Conservation (phyloP, 2,888 invertebrate genomes). For the Pristionchus arcanus region DNA sequence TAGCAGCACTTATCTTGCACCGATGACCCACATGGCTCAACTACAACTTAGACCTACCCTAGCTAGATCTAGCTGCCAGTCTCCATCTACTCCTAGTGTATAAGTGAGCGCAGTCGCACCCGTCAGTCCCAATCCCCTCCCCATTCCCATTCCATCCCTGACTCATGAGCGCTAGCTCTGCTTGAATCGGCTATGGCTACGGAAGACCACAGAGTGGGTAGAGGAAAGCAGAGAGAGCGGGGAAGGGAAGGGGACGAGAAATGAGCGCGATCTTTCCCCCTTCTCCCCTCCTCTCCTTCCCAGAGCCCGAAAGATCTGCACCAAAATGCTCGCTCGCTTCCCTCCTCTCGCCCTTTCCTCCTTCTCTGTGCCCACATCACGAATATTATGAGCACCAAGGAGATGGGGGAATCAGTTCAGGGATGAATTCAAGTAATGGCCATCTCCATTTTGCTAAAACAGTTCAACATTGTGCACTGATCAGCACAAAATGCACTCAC, state of each 20-base stretch:
- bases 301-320: slow-evolving; percentile 33
- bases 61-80: too few relatives aligned
- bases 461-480: not conserved
- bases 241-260: not conserved
- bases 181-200: not conserved
- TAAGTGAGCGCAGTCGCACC: not conserved
- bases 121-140: not conserved
- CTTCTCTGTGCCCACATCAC: not conserved
- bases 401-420: not conserved
- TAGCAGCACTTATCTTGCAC: too few relatives aligned
- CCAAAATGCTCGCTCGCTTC: slow-evolving; percentile 17
- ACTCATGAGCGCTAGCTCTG: slow-evolving; percentile 6
- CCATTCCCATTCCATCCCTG: not conserved
- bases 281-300: not conserved
- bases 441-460: not conserved
- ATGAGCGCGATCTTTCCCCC: slow-evolving; percentile 36
- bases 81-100: not conserved
- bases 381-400: not conserved
- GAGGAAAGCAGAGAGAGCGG: slow-evolving; percentile 28
- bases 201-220: slow-evolving; percentile 1
- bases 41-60: too few relatives aligned
- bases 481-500: not conserved
- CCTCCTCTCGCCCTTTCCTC: not conserved
- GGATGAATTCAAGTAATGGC: not conserved
- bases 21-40: too few relatives aligned